Conservation (phyloP, 2,797 vertebrate genomes). For the Arctocebus calabarensis region DNA sequence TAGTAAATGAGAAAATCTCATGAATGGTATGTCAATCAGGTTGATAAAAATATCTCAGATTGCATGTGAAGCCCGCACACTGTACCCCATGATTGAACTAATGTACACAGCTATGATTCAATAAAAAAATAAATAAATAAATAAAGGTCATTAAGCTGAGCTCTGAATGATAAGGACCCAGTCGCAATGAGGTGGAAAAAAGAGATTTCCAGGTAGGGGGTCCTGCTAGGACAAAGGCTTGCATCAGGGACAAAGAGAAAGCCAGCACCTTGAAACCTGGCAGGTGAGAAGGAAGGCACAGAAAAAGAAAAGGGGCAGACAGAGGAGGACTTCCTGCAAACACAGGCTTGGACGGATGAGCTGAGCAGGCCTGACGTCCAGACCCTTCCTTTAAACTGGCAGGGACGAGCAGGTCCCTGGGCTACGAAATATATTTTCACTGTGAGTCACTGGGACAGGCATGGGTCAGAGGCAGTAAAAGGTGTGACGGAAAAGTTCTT, state of each 20-base stretch:
- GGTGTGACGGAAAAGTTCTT: slow-evolving; percentile 45
- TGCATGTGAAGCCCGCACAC: too few relatives aligned
- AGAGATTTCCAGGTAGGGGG: not conserved
- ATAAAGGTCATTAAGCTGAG: not conserved
- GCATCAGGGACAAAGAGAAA: not conserved
- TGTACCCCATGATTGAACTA: too few relatives aligned
- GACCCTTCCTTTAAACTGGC: not conserved
- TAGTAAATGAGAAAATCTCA: too few relatives aligned
- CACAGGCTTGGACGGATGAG: not conserved
- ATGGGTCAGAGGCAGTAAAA: slow-evolving; percentile 43
- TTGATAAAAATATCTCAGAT: too few relatives aligned
- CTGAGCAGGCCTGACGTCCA: not conserved
- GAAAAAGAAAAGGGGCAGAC: not conserved
- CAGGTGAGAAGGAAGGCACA: not conserved
- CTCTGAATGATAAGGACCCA: not conserved
- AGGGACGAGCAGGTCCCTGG: not conserved
- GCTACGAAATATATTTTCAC: slow-evolving; percentile 40
- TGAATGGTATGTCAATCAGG: too few relatives aligned
- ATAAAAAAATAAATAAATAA: too few relatives aligned
- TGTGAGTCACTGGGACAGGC: not conserved
- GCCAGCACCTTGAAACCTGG: not conserved
- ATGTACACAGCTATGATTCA: too few relatives aligned
- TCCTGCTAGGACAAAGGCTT: not conserved
- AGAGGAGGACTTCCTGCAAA: not conserved
- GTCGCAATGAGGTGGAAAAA: rapidly evolving